phyloP scores from a whole-genome alignment of 2,888 invertebrate species.

The Disparrhopalites patrizii region DNA sequence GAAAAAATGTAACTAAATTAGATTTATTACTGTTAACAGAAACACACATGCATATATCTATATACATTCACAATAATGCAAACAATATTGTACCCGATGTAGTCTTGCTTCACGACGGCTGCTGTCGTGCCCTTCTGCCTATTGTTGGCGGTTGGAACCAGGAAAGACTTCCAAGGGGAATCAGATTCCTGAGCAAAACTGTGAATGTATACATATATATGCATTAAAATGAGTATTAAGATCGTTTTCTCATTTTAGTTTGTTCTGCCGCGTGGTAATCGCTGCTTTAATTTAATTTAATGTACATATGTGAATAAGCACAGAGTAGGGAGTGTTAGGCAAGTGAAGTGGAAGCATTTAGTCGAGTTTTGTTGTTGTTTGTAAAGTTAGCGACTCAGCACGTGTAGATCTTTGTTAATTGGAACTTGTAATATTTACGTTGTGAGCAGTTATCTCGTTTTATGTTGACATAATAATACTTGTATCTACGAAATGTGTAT shows the following conservation, averaged over 20 bases:
- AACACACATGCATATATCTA: constrained; percentile 1
- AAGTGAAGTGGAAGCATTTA: not conserved
- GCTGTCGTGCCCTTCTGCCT: not conserved
- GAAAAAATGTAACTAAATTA: constrained; percentile 1
- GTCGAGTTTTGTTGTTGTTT: too few species aligned
- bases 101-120: constrained; percentile 11
- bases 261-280: not conserved
- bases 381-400: not conserved
- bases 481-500: too few species aligned
- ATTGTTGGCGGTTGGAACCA: not conserved
- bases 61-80: not conserved
- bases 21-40: constrained; percentile 10
- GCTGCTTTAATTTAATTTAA: not conserved
- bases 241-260: constrained; percentile 3
- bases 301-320: not conserved
- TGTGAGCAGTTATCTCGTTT: too few species aligned
- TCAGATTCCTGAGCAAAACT: constrained; percentile 13
- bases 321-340: not conserved
- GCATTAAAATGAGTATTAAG: constrained; percentile 8
- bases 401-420: too few species aligned
- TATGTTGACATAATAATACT: too few species aligned
- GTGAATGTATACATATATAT: too few species aligned
- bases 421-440: too few species aligned
- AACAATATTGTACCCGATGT: constrained; percentile 17
- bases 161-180: constrained; percentile 8